Conservation (phyloP, 2,113 vertebrate genomes). For the Carassius gibelio region DNA sequence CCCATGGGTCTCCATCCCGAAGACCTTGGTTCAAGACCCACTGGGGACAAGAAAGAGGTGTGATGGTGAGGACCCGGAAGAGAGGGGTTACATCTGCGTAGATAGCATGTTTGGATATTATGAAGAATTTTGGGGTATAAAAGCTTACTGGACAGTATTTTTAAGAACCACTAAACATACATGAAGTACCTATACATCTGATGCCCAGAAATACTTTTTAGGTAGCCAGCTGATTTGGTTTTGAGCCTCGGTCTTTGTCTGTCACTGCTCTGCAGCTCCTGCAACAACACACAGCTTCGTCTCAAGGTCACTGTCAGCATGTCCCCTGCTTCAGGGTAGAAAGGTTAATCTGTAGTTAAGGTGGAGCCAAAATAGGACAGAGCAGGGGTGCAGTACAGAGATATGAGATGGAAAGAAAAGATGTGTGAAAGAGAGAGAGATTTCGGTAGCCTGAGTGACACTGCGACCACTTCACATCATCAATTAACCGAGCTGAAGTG, state of each 20-base stretch:
- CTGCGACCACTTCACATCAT: slow-evolving; percentile 65
- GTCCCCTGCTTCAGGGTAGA: slow-evolving; percentile 27
- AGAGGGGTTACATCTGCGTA: too few relatives aligned
- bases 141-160: neutral
- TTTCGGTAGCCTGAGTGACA: slow-evolving; percentile 50
- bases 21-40: too few relatives aligned
- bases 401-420: slow-evolving; percentile 26
- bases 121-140: neutral
- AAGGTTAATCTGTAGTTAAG: slow-evolving; percentile 55
- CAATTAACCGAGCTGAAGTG: slow-evolving; percentile 73
- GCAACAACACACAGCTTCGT: neutral
- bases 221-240: neutral
- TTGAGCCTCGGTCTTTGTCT: neutral
- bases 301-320: slow-evolving; percentile 50
- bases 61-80: too few relatives aligned
- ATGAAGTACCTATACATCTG: too few relatives aligned
- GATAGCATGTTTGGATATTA: neutral
- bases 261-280: neutral
- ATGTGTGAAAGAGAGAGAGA: slow-evolving; percentile 49
- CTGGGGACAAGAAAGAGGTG: too few relatives aligned
- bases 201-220: neutral
- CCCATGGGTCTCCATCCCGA: too few relatives aligned
- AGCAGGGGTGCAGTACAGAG: slow-evolving; percentile 45
- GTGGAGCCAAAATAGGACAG: slow-evolving; percentile 49
- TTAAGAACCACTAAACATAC: neutral